These are phyloP conservation scores for Diphyllodes magnificus DNA, from an alignment of 2,113 vertebrate genomes.

Conservation along the genomic window DNA sequence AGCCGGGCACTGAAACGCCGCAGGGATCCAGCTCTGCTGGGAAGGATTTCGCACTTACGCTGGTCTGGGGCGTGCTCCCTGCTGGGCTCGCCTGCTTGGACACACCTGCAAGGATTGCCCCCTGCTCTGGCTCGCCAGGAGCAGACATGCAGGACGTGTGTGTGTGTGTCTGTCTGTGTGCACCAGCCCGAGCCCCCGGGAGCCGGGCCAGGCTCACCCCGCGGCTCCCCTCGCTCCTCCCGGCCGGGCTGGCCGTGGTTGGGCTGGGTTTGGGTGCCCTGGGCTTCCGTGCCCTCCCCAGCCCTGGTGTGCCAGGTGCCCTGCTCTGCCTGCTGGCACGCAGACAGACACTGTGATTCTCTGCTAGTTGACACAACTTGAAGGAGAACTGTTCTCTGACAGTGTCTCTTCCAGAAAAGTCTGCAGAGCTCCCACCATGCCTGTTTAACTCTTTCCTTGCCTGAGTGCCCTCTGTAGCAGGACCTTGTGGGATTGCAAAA, in stretches of 20 bases:
- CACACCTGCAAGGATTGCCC: neutral
- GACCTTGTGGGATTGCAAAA: neutral
- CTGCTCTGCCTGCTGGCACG: neutral
- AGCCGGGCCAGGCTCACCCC: neutral
- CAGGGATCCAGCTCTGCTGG: neutral
- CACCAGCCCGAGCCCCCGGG: neutral
- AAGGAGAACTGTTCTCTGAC: neutral
- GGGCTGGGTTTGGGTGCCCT: neutral
- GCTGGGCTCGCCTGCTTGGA: neutral
- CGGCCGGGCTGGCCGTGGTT: accelerated
- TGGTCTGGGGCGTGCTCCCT: neutral
- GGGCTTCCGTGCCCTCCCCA: neutral
- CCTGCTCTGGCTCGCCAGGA: neutral
- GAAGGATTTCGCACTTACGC: neutral
- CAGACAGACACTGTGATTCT: neutral
- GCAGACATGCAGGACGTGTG: neutral
- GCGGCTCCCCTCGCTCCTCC: accelerated
- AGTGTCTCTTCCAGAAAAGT: neutral
- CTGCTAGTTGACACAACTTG: neutral
- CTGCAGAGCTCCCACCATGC: neutral
- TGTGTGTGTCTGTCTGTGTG: neutral
- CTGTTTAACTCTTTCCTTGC: slow-evolving; percentile 14
- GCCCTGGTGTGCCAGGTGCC: neutral
- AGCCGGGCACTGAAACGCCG: neutral
- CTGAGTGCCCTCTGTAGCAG: neutral